Evolutionary conservation across 2,113 vertebrate species (phyloP).

Genomic region (Sinosuthora webbiana): DNA sequence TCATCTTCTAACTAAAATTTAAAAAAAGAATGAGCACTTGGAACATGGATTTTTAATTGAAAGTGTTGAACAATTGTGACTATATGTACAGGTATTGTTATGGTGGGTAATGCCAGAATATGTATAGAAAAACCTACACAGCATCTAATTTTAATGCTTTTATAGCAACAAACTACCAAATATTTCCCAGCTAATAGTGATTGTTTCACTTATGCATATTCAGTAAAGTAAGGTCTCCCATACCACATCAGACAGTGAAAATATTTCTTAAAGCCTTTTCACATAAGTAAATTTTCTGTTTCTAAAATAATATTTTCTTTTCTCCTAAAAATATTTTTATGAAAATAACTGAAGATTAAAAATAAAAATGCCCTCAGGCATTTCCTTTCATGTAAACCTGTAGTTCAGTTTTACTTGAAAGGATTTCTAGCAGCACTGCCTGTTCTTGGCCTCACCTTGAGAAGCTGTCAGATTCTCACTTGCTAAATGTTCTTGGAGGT

Average conservation of each 20-base stretch:
- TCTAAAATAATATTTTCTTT: neutral
- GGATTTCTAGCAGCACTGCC: neutral
- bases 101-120: neutral
- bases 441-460: slow-evolving; percentile 10
- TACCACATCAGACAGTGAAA: neutral
- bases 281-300: neutral
- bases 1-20: neutral
- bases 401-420: neutral
- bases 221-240: neutral
- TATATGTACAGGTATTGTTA: neutral
- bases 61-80: neutral
- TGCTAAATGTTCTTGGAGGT: neutral
- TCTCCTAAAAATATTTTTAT: neutral
- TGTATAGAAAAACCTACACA: neutral
- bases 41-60: neutral
- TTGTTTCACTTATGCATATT: neutral
- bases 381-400: neutral
- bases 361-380: neutral
- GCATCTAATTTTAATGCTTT: neutral
- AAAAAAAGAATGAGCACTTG: neutral
- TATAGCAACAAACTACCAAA: neutral
- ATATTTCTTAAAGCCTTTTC: neutral
- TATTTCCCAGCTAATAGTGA: neutral
- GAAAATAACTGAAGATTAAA: neutral
- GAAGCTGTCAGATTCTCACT: neutral